Evolutionary conservation across 2,113 vertebrate species (phyloP), one percentile per base, ranked within the genome.

Genomic region (Lonchura striata): DNA sequence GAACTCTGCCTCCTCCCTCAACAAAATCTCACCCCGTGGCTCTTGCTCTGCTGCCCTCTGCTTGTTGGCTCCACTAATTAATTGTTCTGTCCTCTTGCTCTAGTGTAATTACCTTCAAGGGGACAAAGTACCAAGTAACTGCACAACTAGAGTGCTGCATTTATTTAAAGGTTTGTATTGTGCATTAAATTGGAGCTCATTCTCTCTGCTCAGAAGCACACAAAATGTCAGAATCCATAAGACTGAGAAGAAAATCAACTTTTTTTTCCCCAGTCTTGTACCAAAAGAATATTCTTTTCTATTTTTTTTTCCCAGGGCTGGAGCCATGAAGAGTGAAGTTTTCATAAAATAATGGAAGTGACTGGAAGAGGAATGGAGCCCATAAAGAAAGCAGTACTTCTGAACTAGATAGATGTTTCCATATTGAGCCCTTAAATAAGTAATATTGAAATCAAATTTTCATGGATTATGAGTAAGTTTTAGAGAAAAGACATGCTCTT

Each of bases 381-480:
- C 77, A 74, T 81, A 84, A 92, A 59, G 66, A 61, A 94, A 81
- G 68, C 25, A 66, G 24, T 63, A 57, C 39, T 64, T 86, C 52
- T 63, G 56, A 84, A 63, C 42, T 57, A 74, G 64, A 70, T 27
- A 65, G 63, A 75, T 50, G 21, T 88, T 86, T 84, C 69, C 63
- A 27, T 78, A 94, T 10, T 94, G 65, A 89, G n/a, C n/a, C 50
- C 39, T 91, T 86, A 88, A 95, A 94, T 88, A 96, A 88, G 49
- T 81, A 60, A 92, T 91, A 92, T 10, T 69, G 12, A 78, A 81
- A 95, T 86, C 12, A 84, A 92, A 77, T 82, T 88, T 95, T 95
- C 83, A 94, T 92, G 72, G 72, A 54, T 69, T 41, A 41, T 23
- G 17, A 70, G 21, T 80, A 75, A 63, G 42, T 77, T 95, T 92